Base-by-base conservation (phyloP, 2,888 invertebrate genomes). In the Theodoxus fluviatilis region DNA sequence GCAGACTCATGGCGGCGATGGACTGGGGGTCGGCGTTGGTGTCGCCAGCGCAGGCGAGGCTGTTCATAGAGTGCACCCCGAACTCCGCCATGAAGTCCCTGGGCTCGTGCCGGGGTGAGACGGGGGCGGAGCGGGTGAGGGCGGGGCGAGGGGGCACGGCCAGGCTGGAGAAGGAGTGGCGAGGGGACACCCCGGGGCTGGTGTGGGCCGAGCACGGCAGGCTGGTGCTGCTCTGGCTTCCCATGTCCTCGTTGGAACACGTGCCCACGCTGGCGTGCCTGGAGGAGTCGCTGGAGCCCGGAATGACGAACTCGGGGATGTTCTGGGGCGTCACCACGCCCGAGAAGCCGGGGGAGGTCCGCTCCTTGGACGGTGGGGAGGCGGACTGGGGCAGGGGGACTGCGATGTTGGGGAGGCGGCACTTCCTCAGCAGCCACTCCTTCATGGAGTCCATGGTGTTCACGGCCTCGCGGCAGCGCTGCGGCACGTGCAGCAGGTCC, bases 241-340 rank as follows among this genome's bases (percentile, higher is more conserved):
- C 68, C 15, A 76, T 71, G 63, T 77, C 72, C 22, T 78, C 78
- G 18, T 71, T 75, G 31, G 78, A 79, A 52, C 76, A 74, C 15
- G 73, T 74, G 55, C 78, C 80, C n/a, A 78, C 74, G 64, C 83
- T 78, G 31, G 73, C 73, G 49, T 76, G 73, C 9, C 80, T 72
- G 2, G 82, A 82, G 0, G 80, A 81, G 33, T 80, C 80, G 22
- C 74, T 76, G 9, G 82, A 81, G 6, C 79, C 78, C 1, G 84
- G 84, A 63, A 84, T 84, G 15, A 82, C 78, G 72, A 84, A 84
- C 57, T 83, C 81, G 2, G 84, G 84, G 63, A 83, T 82, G 40
- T 73, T 80, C 31, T 78, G 74, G 0, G 84, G 84, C 3, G 83
- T 84, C 15, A 79, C 78, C 9, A 83, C 66, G 18, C 79, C 77